Evolutionary conservation across 2,888 invertebrate species (phyloP), one percentile per base, ranked within the genome.

Genomic region (Archips crataeganus): DNA sequence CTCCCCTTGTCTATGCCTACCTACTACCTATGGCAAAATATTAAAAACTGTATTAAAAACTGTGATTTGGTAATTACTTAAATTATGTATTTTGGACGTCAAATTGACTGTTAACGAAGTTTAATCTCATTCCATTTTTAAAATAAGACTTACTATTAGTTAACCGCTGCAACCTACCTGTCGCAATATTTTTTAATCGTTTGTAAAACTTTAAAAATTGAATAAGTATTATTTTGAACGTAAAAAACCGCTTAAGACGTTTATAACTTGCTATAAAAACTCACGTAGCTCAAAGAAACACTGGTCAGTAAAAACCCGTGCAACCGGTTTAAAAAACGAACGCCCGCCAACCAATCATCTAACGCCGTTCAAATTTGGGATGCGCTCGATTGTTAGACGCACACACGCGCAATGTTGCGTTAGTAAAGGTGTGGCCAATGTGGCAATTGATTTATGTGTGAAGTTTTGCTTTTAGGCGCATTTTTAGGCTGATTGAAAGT

Each of bases 291-390:
- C 61, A 42, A 23, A 73, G 66, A 70, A 77, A 77, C 75, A 8
- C 47, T 54, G 54, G 45, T 34, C 45, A 34, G 64, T 64, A 23
- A 8, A n/a, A 49, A 71, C 61, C 45, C 36, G 62, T 65, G 57
- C n/a, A 64, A 75, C 75, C 36, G 54, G 72, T 62, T 67, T 66
- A 75, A 73, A 77, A 66, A 73, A 69, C 67, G 79, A 75, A 84
- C 81, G 81, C 32, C 84, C 83, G 77, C 76, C 83, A 79, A 79
- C 93, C 93, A 93, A 93, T 92, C 91, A 78, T 89, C 91, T 92
- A 91, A 90, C 89, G 80, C 83, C 79, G 82, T 90, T 92, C 89
- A 91, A 93, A 94, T 92, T 93, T 93, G 86, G 92, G 85, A 79
- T 87, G 89, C 87, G 86, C 86, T 68, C 70, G 87, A 89, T 89